A percentile compares a stretch with the other conserved stretches of the same genome.
These are phyloP conservation scores for Diaperis boleti DNA, from an alignment of 2,888 invertebrate genomes.

Conservation along the genomic window DNA sequence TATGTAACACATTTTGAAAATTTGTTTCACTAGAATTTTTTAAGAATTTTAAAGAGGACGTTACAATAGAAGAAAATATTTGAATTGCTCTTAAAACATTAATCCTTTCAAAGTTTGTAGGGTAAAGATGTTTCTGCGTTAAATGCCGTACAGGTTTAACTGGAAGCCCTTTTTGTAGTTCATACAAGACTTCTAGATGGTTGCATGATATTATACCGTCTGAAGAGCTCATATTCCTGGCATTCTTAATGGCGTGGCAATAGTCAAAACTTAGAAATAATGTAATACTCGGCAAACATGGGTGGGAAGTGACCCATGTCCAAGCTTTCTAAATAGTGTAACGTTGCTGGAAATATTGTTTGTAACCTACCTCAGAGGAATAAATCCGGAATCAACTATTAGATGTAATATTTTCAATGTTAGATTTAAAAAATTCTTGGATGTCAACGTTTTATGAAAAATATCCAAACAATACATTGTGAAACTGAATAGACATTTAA, in stretches of 20 bases:
- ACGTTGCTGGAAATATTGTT: background rate
- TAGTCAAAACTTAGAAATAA: background rate
- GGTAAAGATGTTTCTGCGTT: constrained; percentile 5
- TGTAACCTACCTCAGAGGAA: background rate
- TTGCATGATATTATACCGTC: background rate
- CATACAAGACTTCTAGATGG: constrained; percentile 2
- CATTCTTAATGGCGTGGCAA: too few species aligned
- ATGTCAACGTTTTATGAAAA: too few species aligned
- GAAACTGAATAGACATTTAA: too few species aligned
- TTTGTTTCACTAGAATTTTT: too few species aligned
- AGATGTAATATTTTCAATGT: background rate
- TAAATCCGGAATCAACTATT: background rate
- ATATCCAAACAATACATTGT: too few species aligned
- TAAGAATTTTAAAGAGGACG: too few species aligned
- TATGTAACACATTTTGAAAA: too few species aligned
- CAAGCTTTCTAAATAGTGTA: background rate
- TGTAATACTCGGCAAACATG: background rate
- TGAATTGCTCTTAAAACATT: too few species aligned
- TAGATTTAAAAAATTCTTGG: background rate
- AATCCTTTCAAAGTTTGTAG: constrained; percentile 44
- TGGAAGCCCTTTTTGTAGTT: background rate
- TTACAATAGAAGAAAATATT: too few species aligned
- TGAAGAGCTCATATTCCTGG: constrained; percentile 1
- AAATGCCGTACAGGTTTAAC: constrained; percentile 2
- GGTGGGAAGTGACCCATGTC: background rate